phyloP scores from a whole-genome alignment of 2,797 vertebrate species.

The Dicrostonyx torquatus region DNA sequence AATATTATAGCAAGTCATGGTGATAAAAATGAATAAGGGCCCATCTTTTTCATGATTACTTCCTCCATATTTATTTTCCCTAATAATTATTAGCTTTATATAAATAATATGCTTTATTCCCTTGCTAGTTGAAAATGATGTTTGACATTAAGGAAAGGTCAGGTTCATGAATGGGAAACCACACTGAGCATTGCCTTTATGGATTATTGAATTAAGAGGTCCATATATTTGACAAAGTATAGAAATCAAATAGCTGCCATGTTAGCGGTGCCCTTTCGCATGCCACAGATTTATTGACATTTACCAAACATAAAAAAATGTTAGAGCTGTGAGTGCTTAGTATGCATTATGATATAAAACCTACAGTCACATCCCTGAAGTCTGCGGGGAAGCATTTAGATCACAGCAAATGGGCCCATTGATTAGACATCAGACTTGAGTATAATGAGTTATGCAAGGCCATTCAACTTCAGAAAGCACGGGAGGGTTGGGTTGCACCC shows the following conservation, averaged over 20 bases:
- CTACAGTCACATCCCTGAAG: conserved; percentile 67
- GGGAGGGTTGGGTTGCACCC: neutral
- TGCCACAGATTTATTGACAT: conserved; percentile 86
- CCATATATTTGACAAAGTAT: conserved; percentile 88
- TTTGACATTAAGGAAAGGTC: conserved; percentile 89
- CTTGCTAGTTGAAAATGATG: conserved; percentile 83
- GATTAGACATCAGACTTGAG: conserved; percentile 5
- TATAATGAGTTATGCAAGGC: conserved; percentile 9
- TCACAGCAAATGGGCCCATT: conserved; percentile 42
- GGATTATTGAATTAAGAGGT: conserved; percentile 87
- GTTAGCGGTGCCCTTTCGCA: conserved; percentile 84
- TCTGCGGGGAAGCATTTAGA: conserved; percentile 51
- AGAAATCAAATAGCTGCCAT: conserved; percentile 84
- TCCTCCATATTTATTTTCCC: conserved; percentile 81
- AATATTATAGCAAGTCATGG: conserved; percentile 71
- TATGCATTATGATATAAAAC: conserved; percentile 79
- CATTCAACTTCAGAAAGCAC: conserved; percentile 28
- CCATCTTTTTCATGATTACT: conserved; percentile 74
- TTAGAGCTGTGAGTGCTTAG: conserved; percentile 71
- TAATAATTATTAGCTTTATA: conserved; percentile 86
- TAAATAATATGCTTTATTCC: conserved; percentile 85
- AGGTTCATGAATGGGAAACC: conserved; percentile 84
- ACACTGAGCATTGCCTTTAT: conserved; percentile 86
- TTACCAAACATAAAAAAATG: conserved; percentile 82
- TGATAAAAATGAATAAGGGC: conserved; percentile 74